Base-by-base conservation (phyloP, 2,797 vertebrate species). In the Tenualosa thibaudeaui region DNA sequence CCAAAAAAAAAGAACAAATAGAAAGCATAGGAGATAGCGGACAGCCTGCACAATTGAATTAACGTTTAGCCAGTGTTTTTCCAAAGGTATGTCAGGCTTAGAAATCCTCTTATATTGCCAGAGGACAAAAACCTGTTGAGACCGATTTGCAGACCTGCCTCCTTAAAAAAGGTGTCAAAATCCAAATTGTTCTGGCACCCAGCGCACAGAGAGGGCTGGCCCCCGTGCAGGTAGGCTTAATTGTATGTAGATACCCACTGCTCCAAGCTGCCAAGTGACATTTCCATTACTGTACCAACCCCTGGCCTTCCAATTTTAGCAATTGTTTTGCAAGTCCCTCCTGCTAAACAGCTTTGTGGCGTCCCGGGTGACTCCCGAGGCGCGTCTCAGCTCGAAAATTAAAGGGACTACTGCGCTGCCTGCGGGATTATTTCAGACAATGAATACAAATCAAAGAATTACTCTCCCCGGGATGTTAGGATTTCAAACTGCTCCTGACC, bases 181-280 rank as follows among this genome's bases (percentile, higher is more conserved):
- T 84, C 82, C 54, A 85, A 88, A 86, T 89, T 87, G 85, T 84
- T 86, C 83, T 58, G 83, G 88, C 56, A 81, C 84, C 83, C 58
- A 53, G 82, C 5, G 56, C 84, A 9, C 87, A 81, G 88, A 78
- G 60, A 82, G 86, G 60, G 84, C 71, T 37, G 78, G 83, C 85
- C 68, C 62, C 56, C 86, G 86, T 85, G 87, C 86, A 83, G 89
- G 37, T 84, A 60, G 87, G 87, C 82, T 90, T 89, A 90, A 91
- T 89, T 89, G 89, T 87, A 78, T 46, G 71, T 51, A 37, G 43
- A 84, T 78, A 85, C 84, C 84, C 49, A 49, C 71, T 40, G 84
- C 81, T 88, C 43, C 50, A 24, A 82, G 85, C 86, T 82, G 82
- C 86, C 85, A 78, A 65, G 81, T 87, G 87, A 88, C 89, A 87